phyloP scores from a whole-genome alignment of 2,888 invertebrate genomes.

The Meiosimyza platycephala region DNA sequence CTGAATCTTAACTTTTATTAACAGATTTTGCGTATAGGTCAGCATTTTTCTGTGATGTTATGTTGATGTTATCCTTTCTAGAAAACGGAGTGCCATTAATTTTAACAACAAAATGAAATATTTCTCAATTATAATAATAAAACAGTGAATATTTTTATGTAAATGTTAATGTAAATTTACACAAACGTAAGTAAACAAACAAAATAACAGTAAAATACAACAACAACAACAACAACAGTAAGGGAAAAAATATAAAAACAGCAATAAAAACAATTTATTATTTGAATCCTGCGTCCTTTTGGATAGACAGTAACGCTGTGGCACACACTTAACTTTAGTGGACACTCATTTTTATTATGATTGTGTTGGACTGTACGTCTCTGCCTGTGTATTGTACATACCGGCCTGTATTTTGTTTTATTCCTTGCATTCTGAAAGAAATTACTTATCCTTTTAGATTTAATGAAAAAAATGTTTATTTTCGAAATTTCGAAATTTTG shows the following conservation, averaged over 20 bases:
- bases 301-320: not conserved
- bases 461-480: slow-evolving; percentile 28
- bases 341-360: slow-evolving; percentile 32
- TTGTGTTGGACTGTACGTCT: not conserved
- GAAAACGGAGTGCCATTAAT: too few relatives aligned
- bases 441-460: slow-evolving; percentile 28
- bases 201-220: slow-evolving; percentile 1
- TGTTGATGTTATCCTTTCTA: too few relatives aligned
- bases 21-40: too few relatives aligned
- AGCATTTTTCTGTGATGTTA: too few relatives aligned
- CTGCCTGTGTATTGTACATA: not conserved
- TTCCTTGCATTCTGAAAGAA: slow-evolving; percentile 16
- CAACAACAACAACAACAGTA: not conserved
- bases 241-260: slow-evolving; percentile 6
- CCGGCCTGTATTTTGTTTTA: too few relatives aligned
- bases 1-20: too few relatives aligned
- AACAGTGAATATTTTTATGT: slow-evolving; percentile 17
- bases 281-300: not conserved
- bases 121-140: slow-evolving; percentile 15
- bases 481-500: slow-evolving; percentile 17
- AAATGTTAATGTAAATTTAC: slow-evolving; percentile 24
- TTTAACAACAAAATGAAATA: slow-evolving; percentile 11
- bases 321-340: slow-evolving; percentile 18
- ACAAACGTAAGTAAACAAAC: slow-evolving; percentile 12
- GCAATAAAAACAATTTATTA: slow-evolving; percentile 29